Conservation (phyloP, 2,888 invertebrate species). For the Scrobipalpa atriplicella region DNA sequence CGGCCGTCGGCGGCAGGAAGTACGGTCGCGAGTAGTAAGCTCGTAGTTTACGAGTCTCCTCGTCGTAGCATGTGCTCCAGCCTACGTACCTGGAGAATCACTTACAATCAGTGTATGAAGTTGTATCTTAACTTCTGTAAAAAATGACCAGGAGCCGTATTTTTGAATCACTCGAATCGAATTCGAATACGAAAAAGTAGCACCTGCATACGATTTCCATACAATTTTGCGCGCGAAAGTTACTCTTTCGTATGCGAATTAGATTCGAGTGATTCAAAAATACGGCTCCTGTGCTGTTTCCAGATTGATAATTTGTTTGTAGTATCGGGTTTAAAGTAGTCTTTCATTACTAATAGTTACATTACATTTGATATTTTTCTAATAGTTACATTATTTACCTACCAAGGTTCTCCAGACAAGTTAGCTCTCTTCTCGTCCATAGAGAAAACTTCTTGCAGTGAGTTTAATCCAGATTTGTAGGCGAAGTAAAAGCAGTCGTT, state of each 20-base stretch:
- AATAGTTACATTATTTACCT: neutral
- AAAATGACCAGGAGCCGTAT: too few species aligned
- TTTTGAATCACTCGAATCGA: too few species aligned
- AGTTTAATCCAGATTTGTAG: conserved; percentile 93
- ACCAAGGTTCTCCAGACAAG: conserved; percentile 86
- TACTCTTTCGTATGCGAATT: too few species aligned
- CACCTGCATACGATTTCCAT: too few species aligned
- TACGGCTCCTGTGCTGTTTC: too few species aligned
- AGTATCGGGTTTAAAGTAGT: neutral
- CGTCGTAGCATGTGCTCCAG: conserved; percentile 97
- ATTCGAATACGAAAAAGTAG: too few species aligned
- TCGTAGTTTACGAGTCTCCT: conserved; percentile 89
- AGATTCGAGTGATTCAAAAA: too few species aligned
- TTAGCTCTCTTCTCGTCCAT: conserved; percentile 89
- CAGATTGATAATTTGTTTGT: neutral
- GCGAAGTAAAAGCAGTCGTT: conserved; percentile 96
- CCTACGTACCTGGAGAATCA: conserved; percentile 79
- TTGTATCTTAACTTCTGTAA: too few species aligned
- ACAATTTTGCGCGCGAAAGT: too few species aligned
- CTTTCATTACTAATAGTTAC: neutral
- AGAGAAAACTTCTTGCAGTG: conserved; percentile 90
- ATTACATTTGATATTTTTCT: neutral
- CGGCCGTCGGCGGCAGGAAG: conserved; percentile 93
- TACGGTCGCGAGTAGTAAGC: conserved; percentile 92
- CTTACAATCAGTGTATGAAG: neutral